Evolutionary conservation across 2,113 vertebrate genomes (phyloP), one percentile per base, ranked within the genome.

Genomic region (Cyprinodon brontotheroides): DNA sequence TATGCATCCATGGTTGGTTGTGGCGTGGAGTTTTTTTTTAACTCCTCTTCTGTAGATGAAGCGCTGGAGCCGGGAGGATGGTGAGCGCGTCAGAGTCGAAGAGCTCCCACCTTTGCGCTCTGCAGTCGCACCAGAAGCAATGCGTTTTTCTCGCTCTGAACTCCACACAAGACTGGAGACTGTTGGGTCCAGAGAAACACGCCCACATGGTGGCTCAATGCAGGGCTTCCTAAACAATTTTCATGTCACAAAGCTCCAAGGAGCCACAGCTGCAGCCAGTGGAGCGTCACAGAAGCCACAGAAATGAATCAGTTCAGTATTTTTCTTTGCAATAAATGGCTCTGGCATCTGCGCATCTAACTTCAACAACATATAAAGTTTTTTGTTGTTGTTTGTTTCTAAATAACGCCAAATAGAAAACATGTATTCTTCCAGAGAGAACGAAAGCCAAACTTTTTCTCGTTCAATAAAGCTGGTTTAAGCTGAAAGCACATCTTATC

Each of bases 1-100:
- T 93, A 93, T 80, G 96, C 94, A 93, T 96, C 96, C 97, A 99
- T 99, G 94, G 95, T 95, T 92, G 92, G 61, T 92, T 61, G 86
- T 79, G 82, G 45, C 14, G 2, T 68, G 39, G 73, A 81, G 75
- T 69, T 79, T 70, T 72, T 22, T 39, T 66, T 82, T 64, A 17
- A 17, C 8, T 15, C 15, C 61, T 10, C 61, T 40, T 20, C 15
- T 65, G 20, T 74, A 65, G 60, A 47, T 12, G 74, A 81, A 14
- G 75, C 73, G 79, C 82, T 77, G 81, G 72, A 76, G 81, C 82
- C 73, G 17, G 50, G 66, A 83, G 87, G 89, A 84, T 69, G 80
- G 77, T 84, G 84, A 87, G 91, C 78, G 87, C 88, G 83, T 92
- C 85, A 85, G 82, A 69, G 66, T 90, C 69, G 79, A 80, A 86